Conservation (phyloP, 2,797 vertebrate genomes). For the Pygocentrus nattereri region DNA sequence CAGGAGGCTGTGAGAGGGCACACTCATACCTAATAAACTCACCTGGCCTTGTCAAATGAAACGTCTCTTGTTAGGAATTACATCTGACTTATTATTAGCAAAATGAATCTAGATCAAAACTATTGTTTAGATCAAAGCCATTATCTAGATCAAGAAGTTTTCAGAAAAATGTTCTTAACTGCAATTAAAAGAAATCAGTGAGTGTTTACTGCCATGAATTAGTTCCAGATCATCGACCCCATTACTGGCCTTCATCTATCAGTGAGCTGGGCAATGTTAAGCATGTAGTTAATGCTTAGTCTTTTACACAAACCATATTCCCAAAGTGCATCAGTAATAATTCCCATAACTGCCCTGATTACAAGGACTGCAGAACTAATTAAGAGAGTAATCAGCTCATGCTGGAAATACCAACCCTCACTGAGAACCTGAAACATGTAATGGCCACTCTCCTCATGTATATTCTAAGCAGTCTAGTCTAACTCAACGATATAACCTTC, state of each 20-base stretch:
- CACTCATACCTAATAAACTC: background rate
- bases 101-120: background rate
- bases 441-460: background rate
- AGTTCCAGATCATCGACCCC: too few species aligned
- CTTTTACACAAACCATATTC: too few species aligned
- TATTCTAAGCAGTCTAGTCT: background rate
- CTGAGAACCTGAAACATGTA: background rate
- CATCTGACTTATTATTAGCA: background rate
- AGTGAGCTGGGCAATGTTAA: background rate
- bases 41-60: conserved; percentile 12
- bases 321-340: too few species aligned
- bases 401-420: background rate
- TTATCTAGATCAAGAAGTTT: background rate
- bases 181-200: background rate
- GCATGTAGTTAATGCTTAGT: too few species aligned
- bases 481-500: background rate
- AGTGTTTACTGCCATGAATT: too few species aligned
- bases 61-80: background rate
- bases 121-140: background rate
- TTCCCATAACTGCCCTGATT: background rate
- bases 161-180: background rate
- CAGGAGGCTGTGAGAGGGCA: background rate
- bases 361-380: background rate
- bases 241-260: background rate
- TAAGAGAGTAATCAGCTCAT: background rate